phyloP scores from a whole-genome alignment of 1,140 invertebrate genomes.

The Caenorhabditis latens region DNA sequence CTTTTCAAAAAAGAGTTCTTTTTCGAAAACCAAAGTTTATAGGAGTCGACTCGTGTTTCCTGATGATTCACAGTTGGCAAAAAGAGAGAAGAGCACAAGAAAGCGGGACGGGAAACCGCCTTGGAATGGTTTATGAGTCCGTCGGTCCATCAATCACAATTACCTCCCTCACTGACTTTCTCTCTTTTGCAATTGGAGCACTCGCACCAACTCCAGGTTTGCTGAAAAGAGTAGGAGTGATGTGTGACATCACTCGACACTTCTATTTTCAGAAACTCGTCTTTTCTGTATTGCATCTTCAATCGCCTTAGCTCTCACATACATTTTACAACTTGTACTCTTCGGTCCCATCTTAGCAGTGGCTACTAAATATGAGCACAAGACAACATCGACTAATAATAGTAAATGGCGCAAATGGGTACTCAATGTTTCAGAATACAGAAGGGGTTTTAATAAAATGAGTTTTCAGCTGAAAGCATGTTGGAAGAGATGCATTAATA shows the following conservation, averaged over 20 bases:
- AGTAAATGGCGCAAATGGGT: constrained; percentile 46
- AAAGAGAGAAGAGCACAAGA: constrained; percentile 60
- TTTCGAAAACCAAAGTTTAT: constrained; percentile 39
- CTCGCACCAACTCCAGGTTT: constrained; percentile 86
- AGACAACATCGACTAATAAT: constrained; percentile 9
- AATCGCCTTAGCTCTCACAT: constrained; percentile 68
- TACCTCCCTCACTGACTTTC: constrained; percentile 94
- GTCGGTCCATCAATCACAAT: constrained; percentile 98
- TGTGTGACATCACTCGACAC: neutral
- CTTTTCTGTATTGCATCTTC: constrained; percentile 70
- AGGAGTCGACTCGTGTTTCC: constrained; percentile 72
- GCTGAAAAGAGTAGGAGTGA: neutral
- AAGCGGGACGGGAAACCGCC: constrained; percentile 51
- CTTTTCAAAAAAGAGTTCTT: constrained; percentile 9
- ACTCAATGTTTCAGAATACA: neutral
- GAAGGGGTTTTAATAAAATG: neutral
- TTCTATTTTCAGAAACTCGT: constrained; percentile 80
- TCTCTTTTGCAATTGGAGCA: constrained; percentile 96
- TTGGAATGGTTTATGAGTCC: constrained; percentile 80
- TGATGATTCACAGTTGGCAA: constrained; percentile 72
- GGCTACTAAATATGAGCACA: constrained; percentile 64
- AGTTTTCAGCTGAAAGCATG: neutral
- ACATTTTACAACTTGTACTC: constrained; percentile 68
- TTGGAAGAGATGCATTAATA: constrained; percentile 41
- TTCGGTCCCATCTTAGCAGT: constrained; percentile 68